Percentiles rank a stretch among this genome's conserved stretches.
These are phyloP conservation scores for Dendronephthya gigantea DNA, from an alignment of 64 coral and sea anemone species.

Conservation along the genomic window DNA sequence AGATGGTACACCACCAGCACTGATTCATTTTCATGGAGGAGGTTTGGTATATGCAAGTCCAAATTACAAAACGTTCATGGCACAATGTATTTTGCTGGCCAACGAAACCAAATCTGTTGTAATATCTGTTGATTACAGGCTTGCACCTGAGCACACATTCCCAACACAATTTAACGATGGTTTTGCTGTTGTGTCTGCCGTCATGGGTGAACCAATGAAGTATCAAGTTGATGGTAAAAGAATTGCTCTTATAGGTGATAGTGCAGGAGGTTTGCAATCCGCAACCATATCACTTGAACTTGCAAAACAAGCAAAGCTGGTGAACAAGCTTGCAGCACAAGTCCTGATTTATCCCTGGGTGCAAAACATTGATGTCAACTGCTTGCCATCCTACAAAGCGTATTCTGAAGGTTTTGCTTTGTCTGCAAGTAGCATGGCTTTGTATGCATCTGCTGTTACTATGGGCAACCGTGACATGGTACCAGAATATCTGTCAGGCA, in stretches of 20 bases:
- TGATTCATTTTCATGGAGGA: background rate
- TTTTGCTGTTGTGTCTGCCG: background rate
- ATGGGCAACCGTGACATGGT: background rate
- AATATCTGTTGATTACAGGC: background rate
- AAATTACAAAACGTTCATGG: background rate
- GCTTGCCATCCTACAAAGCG: background rate
- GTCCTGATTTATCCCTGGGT: background rate
- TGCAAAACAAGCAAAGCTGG: background rate
- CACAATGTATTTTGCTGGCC: background rate
- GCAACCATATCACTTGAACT: background rate
- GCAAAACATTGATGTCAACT: background rate
- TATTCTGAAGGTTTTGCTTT: background rate
- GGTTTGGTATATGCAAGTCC: background rate
- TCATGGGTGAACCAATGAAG: background rate
- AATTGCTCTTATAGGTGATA: background rate
- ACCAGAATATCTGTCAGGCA: background rate
- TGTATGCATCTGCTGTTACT: background rate
- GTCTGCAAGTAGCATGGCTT: background rate
- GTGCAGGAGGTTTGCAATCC: background rate
- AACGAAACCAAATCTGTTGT: background rate
- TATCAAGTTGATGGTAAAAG: background rate
- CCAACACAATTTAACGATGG: slow-evolving; percentile 2
- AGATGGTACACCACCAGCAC: background rate
- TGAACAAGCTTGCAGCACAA: background rate
- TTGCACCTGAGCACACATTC: background rate